Percentiles rank a stretch among this genome's conserved stretches.
These are phyloP conservation scores for Trichopoda pennipes DNA, from an alignment of 2,888 invertebrate genomes.

Conservation along the genomic window DNA sequence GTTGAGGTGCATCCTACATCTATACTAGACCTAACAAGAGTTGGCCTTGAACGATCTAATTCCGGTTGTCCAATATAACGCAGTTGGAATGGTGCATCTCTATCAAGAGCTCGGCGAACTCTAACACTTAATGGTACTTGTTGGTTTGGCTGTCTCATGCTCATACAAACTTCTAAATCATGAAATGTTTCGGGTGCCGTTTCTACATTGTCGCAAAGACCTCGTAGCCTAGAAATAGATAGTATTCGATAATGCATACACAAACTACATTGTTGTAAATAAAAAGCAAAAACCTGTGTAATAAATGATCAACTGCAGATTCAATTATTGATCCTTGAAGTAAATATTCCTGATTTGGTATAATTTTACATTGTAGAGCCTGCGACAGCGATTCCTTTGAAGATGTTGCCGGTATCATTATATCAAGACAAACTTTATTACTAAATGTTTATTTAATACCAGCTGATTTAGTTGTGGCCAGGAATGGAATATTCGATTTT, in stretches of 20 bases:
- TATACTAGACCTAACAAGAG: conserved; percentile 94
- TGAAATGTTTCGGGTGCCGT: conserved; percentile 94
- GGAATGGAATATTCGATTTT: too few relatives aligned
- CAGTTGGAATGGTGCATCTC: conserved; percentile 87
- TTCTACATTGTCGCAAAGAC: conserved; percentile 96
- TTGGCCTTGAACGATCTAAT: conserved; percentile 92
- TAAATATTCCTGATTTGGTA: conserved; percentile 96
- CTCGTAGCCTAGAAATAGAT: conserved; percentile 77
- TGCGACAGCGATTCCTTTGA: conserved; percentile 84
- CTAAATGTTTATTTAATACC: too few relatives aligned
- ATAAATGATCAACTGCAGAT: conserved; percentile 92
- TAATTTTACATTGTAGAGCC: conserved; percentile 91
- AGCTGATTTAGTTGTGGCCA: too few relatives aligned
- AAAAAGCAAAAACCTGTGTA: conserved; percentile 84
- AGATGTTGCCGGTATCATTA: conserved; percentile 72
- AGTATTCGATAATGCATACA: background rate
- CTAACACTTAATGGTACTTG: conserved; percentile 87
- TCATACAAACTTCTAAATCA: conserved; percentile 96
- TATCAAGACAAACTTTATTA: background rate
- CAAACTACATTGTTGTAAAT: background rate
- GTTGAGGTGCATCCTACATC: conserved; percentile 96
- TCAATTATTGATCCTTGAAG: conserved; percentile 96
- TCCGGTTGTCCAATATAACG: conserved; percentile 96
- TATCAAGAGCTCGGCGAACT: conserved; percentile 91
- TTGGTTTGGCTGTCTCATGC: conserved; percentile 86